phyloP scores from a whole-genome alignment of 2,113 vertebrate species.

The western clawed frog (Xenopus tropicalis) region DNA sequence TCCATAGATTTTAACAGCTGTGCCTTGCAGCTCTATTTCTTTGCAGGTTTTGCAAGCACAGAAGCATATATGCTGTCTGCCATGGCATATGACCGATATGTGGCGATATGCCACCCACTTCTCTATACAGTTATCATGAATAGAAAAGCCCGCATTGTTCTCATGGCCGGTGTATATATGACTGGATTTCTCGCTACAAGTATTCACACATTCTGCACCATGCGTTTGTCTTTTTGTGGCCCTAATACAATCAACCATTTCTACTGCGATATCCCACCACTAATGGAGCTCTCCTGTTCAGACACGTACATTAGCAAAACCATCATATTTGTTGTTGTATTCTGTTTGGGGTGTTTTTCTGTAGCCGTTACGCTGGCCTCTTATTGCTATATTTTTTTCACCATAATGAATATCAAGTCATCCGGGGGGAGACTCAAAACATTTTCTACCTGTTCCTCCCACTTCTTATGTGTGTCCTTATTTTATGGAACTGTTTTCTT shows the following conservation, averaged over 20 bases:
- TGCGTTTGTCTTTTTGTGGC: conserved; percentile 30
- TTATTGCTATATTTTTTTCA: conserved; percentile 30
- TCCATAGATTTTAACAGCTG: conserved; percentile 24
- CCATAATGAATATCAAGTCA: conserved; percentile 32
- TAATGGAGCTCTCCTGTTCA: conserved; percentile 26
- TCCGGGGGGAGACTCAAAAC: conserved; percentile 25
- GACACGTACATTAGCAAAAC: conserved; percentile 30
- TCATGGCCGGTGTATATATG: conserved; percentile 19
- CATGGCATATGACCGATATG: conserved; percentile 37
- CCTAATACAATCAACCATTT: conserved; percentile 37
- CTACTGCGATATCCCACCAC: conserved; percentile 35
- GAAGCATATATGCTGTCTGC: conserved; percentile 31
- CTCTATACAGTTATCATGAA: conserved; percentile 27
- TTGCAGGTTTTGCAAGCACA: conserved; percentile 26
- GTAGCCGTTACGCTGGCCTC: conserved; percentile 13
- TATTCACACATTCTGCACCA: conserved; percentile 22
- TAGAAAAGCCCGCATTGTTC: background rate
- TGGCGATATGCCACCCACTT: conserved; percentile 38
- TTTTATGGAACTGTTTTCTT: conserved; percentile 43
- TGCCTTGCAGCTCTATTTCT: conserved; percentile 34
- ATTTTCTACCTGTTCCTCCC: conserved; percentile 34
- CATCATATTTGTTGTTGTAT: conserved; percentile 25
- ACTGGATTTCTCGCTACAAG: conserved; percentile 17
- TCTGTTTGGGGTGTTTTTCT: conserved; percentile 17
- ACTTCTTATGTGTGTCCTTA: conserved; percentile 21